Evolutionary conservation across 1,140 invertebrate genomes (phyloP), one percentile per base, ranked within the genome.

Genomic region (Dufourea novaeangliae): DNA sequence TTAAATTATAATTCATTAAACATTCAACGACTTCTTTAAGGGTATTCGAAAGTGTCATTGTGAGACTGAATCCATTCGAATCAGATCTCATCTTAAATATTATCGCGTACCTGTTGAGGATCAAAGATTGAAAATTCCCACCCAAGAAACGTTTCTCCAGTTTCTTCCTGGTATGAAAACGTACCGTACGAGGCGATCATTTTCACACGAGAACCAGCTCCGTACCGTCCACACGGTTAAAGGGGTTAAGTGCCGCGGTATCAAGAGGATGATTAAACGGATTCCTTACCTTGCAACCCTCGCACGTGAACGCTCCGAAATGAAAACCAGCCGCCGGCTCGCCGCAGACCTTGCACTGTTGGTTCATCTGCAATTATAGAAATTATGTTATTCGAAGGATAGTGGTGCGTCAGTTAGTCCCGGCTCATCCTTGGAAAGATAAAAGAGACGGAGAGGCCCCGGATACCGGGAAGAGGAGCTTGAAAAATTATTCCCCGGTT

Each of bases 231-330:
- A 17, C 14, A 11, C 1, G 8, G 20, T 62, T 25, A 12, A 39
- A n/a, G 37, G 14, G 34, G 10, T 39, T 7, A 17, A 22, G 22
- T 11, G 14, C 20, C 20, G 7, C 7, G n/a, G n/a, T 7, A n/a
- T 11, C 11, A 0, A 37, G 11, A 56, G 34, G 27, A 46, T 41
- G 14, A 59, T 66, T 79, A 57, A 66, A 59, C 17, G 34, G 32
- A 78, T 61, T 78, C 67, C 85, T 93, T 92, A 97, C 97, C 95
- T 97, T 97, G 91, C 97, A 97, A 78, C 97, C 97, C 93, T 98
- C 97, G 92, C 97, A 98, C 22, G 97, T 98, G 87, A 97, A 97
- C 50, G 97, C 97, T 69, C 97, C 97, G 90, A 97, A 98, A 92
- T 97, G 96, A 91, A 97, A 97, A 59, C 97, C 97, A 74, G 96